These are phyloP conservation scores for Orycteropus afer DNA, from an alignment of 2,113 vertebrate species.

Conservation along the genomic window DNA sequence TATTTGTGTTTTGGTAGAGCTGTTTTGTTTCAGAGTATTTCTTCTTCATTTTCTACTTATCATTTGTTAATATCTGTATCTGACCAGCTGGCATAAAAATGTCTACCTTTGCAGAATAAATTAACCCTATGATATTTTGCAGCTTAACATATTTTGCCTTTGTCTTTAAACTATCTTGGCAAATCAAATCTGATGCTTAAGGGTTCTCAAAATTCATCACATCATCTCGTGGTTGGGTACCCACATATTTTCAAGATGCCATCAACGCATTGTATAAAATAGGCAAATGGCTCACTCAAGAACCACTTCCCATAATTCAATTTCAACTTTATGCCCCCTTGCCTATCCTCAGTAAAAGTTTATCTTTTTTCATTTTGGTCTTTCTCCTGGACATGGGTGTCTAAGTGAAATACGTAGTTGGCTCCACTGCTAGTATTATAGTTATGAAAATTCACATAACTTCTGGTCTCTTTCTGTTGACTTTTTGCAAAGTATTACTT, in stretches of 20 bases:
- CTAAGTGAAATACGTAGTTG: neutral
- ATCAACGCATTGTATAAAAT: slow-evolving; percentile 17
- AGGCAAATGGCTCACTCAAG: slow-evolving; percentile 23
- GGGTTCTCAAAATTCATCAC: slow-evolving; percentile 48
- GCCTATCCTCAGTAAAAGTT: neutral
- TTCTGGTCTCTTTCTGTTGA: slow-evolving; percentile 26
- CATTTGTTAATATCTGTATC: slow-evolving; percentile 18
- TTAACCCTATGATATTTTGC: slow-evolving; percentile 54
- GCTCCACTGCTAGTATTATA: neutral
- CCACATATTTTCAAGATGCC: slow-evolving; percentile 45
- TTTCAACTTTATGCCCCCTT: neutral
- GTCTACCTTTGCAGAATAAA: slow-evolving; percentile 32
- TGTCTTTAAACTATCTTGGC: slow-evolving; percentile 2
- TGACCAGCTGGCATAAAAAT: neutral
- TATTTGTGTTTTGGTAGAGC: neutral
- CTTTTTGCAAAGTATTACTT: slow-evolving; percentile 16
- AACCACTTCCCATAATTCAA: slow-evolving; percentile 48
- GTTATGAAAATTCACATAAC: slow-evolving; percentile 43
- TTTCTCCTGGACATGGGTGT: slow-evolving; percentile 14
- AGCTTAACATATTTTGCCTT: slow-evolving; percentile 30
- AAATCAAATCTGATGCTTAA: slow-evolving; percentile 10
- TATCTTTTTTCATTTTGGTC: slow-evolving; percentile 3
- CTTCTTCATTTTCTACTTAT: neutral
- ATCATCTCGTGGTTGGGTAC: slow-evolving; percentile 11
- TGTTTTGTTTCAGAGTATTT: neutral